Evolutionary conservation across 2,113 vertebrate genomes (phyloP), one percentile per base, ranked within the genome.

Genomic region (Tonatia bakeri): DNA sequence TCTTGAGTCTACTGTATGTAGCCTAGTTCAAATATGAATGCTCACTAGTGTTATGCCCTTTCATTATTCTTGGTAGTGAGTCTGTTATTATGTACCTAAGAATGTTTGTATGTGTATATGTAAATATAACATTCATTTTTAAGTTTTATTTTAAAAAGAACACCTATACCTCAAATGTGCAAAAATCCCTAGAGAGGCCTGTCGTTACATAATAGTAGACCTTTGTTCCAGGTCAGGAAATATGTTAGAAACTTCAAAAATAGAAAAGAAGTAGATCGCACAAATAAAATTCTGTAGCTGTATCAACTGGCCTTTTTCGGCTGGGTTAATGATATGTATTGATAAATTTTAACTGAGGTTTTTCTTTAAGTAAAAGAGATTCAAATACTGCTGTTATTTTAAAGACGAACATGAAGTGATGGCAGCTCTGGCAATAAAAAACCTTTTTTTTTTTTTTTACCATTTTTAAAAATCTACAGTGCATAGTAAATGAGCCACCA

Each of bases 401-500:
- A 98, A 94, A 95, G 54, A 36, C 52, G 95, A 93, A 97, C 97
- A 72, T 36, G 89, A 86, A 94, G 96, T 91, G 79, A 94, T 95
- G 83, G 76, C 91, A 97, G 69, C 92, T 98, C 88, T 96, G 91
- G 94, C 98, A 98, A 97, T 65, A 97, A 84, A 36, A 61, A 12
- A 24, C 6, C 52, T 96, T 97, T 98, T 96, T 84, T 56, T 96
- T 97, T 98, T 96, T 84, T 92, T 92, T 79, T 15, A 96, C 47
- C 67, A 67, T 94, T 90, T 80, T 94, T 70, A 76, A 94, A 96
- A 97, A 98, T 97, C 97, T 96, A 5, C 33, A 96, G 96, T 86
- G 96, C 96, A 98, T 98, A 98, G 97, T 94, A 98, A 98, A 98
- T 97, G 95, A 98, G 90, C 95, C 79, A 88, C 94, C 94, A 97